A percentile compares a stretch with the other conserved stretches of the same genome.
Conservation (phyloP, 2,797 vertebrate species). For the Gorsachius magnificus region DNA sequence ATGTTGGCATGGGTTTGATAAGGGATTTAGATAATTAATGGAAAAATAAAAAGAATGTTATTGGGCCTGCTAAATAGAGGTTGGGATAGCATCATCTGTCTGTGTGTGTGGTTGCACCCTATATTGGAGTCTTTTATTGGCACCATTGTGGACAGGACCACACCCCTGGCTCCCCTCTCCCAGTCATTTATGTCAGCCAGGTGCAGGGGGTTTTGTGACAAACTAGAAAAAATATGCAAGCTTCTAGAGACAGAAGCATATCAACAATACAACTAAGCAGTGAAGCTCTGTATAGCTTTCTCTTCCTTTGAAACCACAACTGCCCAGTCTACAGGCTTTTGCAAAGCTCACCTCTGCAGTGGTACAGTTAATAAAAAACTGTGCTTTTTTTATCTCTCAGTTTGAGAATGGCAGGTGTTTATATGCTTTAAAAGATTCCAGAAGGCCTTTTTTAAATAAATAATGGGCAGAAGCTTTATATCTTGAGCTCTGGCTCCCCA, state of each 20-base stretch:
- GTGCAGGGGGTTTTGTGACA: fast-evolving
- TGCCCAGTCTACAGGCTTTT: neutral
- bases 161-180: neutral
- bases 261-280: neutral
- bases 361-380: neutral
- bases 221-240: neutral
- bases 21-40: neutral
- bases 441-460: neutral
- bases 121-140: neutral
- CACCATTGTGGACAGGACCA: neutral
- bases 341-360: neutral
- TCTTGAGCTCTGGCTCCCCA: neutral
- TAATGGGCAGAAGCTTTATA: neutral
- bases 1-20: neutral
- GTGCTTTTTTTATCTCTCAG: neutral
- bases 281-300: neutral
- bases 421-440: neutral
- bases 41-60: neutral
- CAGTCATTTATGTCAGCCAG: neutral
- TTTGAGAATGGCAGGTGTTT: neutral
- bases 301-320: neutral
- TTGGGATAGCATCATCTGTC: neutral
- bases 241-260: neutral
- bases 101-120: neutral
- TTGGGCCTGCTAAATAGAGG: neutral